A percentile compares a stretch with the other conserved stretches of the same genome.
These are phyloP conservation scores for Ascaphus truei DNA, from an alignment of 2,113 vertebrate species.

Conservation along the genomic window DNA sequence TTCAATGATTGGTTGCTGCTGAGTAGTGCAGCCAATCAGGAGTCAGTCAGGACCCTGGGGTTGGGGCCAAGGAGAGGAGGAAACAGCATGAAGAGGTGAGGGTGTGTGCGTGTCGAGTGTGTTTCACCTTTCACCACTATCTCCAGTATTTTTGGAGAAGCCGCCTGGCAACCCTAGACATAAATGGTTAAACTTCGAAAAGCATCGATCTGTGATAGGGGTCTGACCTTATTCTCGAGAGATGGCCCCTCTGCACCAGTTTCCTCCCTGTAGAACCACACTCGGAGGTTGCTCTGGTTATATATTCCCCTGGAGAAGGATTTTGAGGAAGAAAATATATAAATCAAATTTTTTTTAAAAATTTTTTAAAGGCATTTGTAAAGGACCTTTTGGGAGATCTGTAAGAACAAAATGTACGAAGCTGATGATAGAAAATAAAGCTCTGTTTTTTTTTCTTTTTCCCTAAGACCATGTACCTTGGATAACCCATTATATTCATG, in stretches of 20 bases:
- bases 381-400: slow-evolving; percentile 2
- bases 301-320: slow-evolving; percentile 10
- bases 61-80: too few species aligned
- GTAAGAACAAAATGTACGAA: slow-evolving; percentile 2
- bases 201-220: slow-evolving; percentile 23
- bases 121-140: too few species aligned
- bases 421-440: slow-evolving; percentile 6
- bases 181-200: slow-evolving; percentile 20
- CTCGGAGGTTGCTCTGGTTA: slow-evolving; percentile 26
- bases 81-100: too few species aligned
- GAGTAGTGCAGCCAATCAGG: too few species aligned
- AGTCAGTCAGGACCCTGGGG: too few species aligned
- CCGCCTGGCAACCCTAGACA: too few species aligned
- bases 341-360: slow-evolving; percentile 29
- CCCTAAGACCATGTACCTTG: background rate
- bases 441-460: background rate
- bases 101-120: too few species aligned
- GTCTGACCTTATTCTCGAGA: slow-evolving; percentile 28
- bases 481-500: background rate
- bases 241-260: slow-evolving; percentile 10
- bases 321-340: slow-evolving; percentile 14
- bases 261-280: slow-evolving; percentile 19
- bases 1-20: too few species aligned
- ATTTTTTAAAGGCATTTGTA: too few species aligned
- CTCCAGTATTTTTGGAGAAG: too few species aligned